Conservation (phyloP, 2,113 vertebrate genomes). For the Madoqua kirkii region DNA sequence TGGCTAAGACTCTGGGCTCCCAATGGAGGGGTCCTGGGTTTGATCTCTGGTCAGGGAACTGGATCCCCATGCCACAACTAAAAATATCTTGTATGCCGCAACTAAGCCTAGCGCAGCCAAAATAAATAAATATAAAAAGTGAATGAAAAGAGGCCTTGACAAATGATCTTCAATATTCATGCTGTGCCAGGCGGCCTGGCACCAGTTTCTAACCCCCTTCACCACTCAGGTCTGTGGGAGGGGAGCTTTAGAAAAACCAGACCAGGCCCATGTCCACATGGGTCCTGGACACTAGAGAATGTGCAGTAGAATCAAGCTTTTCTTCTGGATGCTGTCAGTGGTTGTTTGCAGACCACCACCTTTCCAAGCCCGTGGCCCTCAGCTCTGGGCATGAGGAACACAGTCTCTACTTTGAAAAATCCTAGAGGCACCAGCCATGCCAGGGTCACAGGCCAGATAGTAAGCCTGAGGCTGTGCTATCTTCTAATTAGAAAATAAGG, state of each 20-base stretch:
- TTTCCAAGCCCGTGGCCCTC: neutral
- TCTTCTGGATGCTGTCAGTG: neutral
- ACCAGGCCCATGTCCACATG: rapidly evolving
- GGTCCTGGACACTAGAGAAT: neutral
- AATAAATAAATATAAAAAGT: neutral
- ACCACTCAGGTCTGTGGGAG: neutral
- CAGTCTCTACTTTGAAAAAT: neutral
- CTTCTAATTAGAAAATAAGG: neutral
- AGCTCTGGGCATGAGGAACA: neutral
- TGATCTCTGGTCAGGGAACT: neutral
- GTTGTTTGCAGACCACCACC: neutral
- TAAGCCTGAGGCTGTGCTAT: neutral
- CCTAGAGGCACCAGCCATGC: neutral
- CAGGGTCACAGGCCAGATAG: neutral
- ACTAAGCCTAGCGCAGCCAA: neutral
- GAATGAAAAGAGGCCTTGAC: neutral
- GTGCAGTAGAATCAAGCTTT: neutral
- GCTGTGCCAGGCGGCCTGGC: rapidly evolving
- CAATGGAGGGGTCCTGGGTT: neutral
- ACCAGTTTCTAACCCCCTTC: neutral
- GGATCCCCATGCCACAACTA: neutral
- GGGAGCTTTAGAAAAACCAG: neutral
- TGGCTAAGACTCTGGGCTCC: neutral
- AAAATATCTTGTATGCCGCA: neutral
- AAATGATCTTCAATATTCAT: neutral